A percentile compares a stretch with the other conserved stretches of the same genome.
phyloP scores from a whole-genome alignment of 64 coral and sea anemone genomes.

The Orbicella faveolata region DNA sequence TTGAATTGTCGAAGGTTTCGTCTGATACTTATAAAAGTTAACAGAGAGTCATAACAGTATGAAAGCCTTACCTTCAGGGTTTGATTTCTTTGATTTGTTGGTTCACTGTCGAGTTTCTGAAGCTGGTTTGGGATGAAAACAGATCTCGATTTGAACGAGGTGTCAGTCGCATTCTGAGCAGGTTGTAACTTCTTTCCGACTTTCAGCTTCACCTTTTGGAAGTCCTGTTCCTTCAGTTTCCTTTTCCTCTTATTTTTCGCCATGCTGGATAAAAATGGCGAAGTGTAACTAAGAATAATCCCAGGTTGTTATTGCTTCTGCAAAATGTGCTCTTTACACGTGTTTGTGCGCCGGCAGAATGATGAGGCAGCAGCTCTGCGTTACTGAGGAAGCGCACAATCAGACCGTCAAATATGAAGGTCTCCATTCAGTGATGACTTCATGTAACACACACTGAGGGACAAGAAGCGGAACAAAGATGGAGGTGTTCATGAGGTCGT shows the following conservation, averaged over 20 bases:
- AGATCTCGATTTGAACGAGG: slow-evolving; percentile 80
- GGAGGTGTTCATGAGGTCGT: background rate
- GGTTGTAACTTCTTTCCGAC: slow-evolving; percentile 85
- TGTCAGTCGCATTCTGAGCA: slow-evolving; percentile 71
- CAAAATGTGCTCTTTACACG: too few relatives aligned
- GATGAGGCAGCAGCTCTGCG: background rate
- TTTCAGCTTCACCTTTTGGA: slow-evolving; percentile 94
- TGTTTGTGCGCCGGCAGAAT: background rate
- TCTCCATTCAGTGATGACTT: background rate
- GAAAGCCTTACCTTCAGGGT: slow-evolving; percentile 63
- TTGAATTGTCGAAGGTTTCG: too few relatives aligned
- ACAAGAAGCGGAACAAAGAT: slow-evolving; percentile 55
- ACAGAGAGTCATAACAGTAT: too few relatives aligned
- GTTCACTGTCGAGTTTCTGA: slow-evolving; percentile 37
- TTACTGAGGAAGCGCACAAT: background rate
- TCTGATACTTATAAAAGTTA: too few relatives aligned
- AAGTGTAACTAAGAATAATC: background rate
- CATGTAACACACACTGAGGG: background rate
- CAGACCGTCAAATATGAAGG: slow-evolving; percentile 50
- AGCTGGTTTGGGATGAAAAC: slow-evolving; percentile 76
- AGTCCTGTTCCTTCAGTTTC: slow-evolving; percentile 85
- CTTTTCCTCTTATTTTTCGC: slow-evolving; percentile 91
- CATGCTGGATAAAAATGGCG: slow-evolving; percentile 34
- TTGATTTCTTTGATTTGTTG: slow-evolving; percentile 74
- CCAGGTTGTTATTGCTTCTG: background rate